Evolutionary conservation across 2,888 invertebrate genomes (phyloP).

Genomic region (Drosophila phalerata): DNA sequence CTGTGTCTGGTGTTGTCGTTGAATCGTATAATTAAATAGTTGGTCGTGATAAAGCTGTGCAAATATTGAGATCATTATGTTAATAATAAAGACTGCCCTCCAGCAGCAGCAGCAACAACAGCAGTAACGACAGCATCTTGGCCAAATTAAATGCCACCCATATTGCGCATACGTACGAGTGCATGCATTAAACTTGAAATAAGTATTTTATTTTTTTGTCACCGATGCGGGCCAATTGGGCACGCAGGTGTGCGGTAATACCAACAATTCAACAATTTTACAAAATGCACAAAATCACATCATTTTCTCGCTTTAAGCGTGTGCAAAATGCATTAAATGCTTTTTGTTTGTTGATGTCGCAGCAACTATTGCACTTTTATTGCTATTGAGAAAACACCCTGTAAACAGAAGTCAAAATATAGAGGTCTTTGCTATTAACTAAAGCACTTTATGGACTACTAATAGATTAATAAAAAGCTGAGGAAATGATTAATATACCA

Average conservation of each 20-base stretch:
- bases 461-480: background rate
- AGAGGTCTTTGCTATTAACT: background rate
- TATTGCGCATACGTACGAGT: slow-evolving; percentile 22
- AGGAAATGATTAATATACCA: no score
- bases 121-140: slow-evolving; percentile 35
- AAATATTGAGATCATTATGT: slow-evolving; percentile 82
- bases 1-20: slow-evolving; percentile 39
- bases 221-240: slow-evolving; percentile 66
- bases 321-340: slow-evolving; percentile 72
- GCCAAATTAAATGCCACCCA: slow-evolving; percentile 37
- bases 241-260: slow-evolving; percentile 73
- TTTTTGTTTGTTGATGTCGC: slow-evolving; percentile 30
- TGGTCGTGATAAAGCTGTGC: slow-evolving; percentile 76
- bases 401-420: background rate
- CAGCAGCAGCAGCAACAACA: background rate
- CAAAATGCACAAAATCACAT: slow-evolving; percentile 62
- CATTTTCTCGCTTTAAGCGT: slow-evolving; percentile 71
- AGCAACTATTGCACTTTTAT: slow-evolving; percentile 28
- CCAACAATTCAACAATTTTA: slow-evolving; percentile 47
- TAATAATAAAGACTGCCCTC: slow-evolving; percentile 62
- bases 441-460: background rate
- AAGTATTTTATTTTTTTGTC: slow-evolving; percentile 58
- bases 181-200: slow-evolving; percentile 70
- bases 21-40: slow-evolving; percentile 69
- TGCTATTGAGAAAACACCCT: slow-evolving; percentile 39